These are phyloP conservation scores for Antechinus stuartii DNA, from an alignment of 2,113 vertebrate genomes.

Conservation along the genomic window DNA sequence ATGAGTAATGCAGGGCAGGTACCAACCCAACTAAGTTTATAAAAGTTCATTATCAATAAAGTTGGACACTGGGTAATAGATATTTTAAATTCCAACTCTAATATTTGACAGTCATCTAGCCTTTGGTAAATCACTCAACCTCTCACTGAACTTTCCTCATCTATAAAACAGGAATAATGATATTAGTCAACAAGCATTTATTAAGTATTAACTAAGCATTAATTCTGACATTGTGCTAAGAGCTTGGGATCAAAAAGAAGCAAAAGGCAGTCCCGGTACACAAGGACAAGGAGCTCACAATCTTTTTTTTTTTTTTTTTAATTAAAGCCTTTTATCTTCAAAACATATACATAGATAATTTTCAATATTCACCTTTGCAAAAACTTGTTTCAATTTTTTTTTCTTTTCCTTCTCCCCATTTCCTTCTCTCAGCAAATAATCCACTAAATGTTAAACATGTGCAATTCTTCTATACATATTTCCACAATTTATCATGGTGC, in stretches of 20 bases:
- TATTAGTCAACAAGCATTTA: background rate
- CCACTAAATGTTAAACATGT: too few relatives aligned
- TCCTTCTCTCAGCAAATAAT: too few relatives aligned
- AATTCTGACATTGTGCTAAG: background rate
- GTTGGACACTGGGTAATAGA: background rate
- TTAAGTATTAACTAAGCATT: background rate
- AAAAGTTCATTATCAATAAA: background rate
- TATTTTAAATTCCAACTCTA: background rate
- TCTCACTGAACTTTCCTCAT: background rate
- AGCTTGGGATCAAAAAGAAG: background rate
- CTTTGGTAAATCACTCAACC: background rate
- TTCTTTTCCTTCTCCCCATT: too few relatives aligned
- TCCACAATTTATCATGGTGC: too few relatives aligned
- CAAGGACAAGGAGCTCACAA: background rate
- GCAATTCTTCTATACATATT: too few relatives aligned
- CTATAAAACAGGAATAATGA: background rate
- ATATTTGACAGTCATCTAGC: background rate
- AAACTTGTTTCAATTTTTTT: too few relatives aligned
- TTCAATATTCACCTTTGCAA: too few relatives aligned
- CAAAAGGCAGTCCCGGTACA: background rate
- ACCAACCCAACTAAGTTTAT: background rate
- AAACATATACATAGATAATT: too few relatives aligned
- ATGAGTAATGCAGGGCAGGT: background rate
- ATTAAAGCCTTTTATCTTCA: too few relatives aligned
- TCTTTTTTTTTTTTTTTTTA: background rate